These are phyloP conservation scores for Steinernema hermaphroditum DNA, from an alignment of 2,888 invertebrate species.

Conservation along the genomic window DNA sequence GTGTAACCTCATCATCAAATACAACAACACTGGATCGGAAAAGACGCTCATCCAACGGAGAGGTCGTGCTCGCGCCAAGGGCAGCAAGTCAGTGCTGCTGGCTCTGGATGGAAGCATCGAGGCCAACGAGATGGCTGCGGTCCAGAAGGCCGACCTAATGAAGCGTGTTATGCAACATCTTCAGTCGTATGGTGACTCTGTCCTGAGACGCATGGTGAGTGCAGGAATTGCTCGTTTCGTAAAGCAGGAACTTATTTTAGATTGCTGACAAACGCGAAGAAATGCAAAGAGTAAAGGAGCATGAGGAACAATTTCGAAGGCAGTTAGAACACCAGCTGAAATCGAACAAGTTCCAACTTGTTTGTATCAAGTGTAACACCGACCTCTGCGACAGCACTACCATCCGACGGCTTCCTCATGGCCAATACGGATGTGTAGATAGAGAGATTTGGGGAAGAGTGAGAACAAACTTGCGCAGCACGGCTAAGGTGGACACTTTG, in stretches of 20 bases:
- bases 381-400: conserved; percentile 5
- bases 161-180: too few species aligned
- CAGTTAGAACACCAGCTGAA: too few species aligned
- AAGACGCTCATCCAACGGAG: conserved; percentile 52
- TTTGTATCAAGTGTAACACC: background rate
- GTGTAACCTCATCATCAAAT: conserved; percentile 64
- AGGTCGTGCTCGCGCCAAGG: conserved; percentile 60
- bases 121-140: conserved; percentile 19
- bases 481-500: too few species aligned
- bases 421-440: too few species aligned
- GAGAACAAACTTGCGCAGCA: background rate
- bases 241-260: too few species aligned
- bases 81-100: conserved; percentile 53
- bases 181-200: too few species aligned
- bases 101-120: conserved; percentile 48
- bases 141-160: background rate
- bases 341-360: too few species aligned
- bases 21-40: conserved; percentile 58
- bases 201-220: too few species aligned
- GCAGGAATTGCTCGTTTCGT: too few species aligned
- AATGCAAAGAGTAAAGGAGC: too few species aligned
- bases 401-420: background rate
- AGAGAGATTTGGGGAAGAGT: background rate
- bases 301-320: too few species aligned
- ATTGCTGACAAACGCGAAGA: too few species aligned